A percentile compares a stretch with the other conserved stretches of the same genome.
Conservation (phyloP, 2,888 invertebrate genomes). For the Coleophora flavipennella region DNA sequence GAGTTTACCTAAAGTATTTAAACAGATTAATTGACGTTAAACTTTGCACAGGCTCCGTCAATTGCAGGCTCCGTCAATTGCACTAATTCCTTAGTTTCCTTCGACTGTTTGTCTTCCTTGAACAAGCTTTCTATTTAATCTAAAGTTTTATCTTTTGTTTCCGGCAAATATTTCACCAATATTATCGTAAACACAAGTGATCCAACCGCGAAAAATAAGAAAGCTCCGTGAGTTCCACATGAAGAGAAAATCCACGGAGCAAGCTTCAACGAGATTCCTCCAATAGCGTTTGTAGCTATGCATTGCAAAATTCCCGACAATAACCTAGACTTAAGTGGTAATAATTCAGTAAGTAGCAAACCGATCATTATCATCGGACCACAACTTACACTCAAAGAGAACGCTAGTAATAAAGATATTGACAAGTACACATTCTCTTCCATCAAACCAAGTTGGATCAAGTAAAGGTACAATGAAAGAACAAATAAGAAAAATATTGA, state of each 20-base stretch:
- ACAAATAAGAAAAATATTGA: conserved; percentile 18
- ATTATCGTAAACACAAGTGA: conserved; percentile 14
- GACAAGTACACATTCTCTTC: conserved; percentile 10
- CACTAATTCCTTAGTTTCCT: too few relatives aligned
- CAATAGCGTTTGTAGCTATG: too few relatives aligned
- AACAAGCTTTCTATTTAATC: conserved; percentile 24
- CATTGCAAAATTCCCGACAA: not conserved
- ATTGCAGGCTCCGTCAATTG: too few relatives aligned
- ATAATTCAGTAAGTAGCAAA: not conserved
- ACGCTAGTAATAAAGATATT: not conserved
- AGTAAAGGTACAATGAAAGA: conserved; percentile 7
- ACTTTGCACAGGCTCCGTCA: too few relatives aligned
- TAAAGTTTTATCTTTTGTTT: conserved; percentile 36
- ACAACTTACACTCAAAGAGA: not conserved
- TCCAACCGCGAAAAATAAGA: conserved; percentile 21
- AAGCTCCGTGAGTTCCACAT: conserved; percentile 24
- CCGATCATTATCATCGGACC: not conserved
- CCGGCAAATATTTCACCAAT: conserved; percentile 30
- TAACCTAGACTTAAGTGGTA: not conserved
- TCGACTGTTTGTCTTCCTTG: not conserved
- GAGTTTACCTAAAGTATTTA: too few relatives aligned
- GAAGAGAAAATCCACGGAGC: conserved; percentile 23
- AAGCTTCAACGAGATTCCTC: conserved; percentile 13
- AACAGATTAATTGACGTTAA: too few relatives aligned
- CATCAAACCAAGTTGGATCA: not conserved